Conservation (phyloP, 2,888 invertebrate genomes). For the Oligia strigilis region DNA sequence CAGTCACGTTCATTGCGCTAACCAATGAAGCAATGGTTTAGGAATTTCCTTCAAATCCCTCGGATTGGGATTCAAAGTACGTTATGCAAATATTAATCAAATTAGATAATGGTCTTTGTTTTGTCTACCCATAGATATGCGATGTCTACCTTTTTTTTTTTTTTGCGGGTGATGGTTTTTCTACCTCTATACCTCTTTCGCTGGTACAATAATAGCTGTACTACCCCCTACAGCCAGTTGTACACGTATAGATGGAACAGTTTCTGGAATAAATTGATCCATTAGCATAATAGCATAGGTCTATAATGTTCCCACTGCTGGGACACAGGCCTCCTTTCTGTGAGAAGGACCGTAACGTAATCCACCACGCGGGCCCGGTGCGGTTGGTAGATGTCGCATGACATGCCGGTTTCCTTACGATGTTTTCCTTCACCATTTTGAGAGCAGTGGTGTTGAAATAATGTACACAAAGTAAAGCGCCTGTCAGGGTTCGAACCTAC, state of each 20-base stretch:
- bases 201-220: not conserved
- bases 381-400: not conserved
- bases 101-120: not conserved
- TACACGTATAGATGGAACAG: not conserved
- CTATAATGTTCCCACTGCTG: not conserved
- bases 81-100: no score
- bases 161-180: no score
- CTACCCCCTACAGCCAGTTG: not conserved
- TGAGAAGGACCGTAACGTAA: not conserved
- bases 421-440: no score
- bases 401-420: no score
- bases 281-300: not conserved
- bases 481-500: no score
- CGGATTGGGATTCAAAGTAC: no score
- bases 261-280: slow-evolving; percentile 1
- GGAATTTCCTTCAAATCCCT: no score
- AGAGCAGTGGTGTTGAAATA: not conserved
- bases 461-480: no score
- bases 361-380: not conserved
- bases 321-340: not conserved
- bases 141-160: no score
- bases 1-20: no score
- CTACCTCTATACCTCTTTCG: no score
- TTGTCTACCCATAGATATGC: not conserved
- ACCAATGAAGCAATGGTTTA: no score